Evolutionary conservation across 2,888 invertebrate species (phyloP), one percentile per base, ranked within the genome.

Genomic region (Dastarcus helophoroides): DNA sequence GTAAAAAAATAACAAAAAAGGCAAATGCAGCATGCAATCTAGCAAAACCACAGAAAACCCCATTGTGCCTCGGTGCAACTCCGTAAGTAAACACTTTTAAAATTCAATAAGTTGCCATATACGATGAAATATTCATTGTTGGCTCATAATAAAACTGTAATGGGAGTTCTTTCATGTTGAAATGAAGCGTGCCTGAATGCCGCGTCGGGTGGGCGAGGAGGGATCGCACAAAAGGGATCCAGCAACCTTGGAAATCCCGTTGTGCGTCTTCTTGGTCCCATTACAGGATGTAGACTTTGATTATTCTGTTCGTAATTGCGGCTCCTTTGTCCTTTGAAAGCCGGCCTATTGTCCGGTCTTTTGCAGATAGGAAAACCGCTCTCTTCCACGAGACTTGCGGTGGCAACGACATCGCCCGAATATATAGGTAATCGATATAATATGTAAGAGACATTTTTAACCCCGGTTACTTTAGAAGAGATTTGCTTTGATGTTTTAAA

Each of bases 251-350:
- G 40, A 47, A 48, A 44, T 49, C 46, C 47, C 38, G 42, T 38
- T 43, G 47, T 44, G 41, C 21, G 36, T 30, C 43, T 38, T 44
- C 48, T 50, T 49, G 41, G 48, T 48, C 50, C 53, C 51, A 54
- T 54, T 53, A 53, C 54, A 50, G 54, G 53, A 54, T 51, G 53
- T 52, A 53, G 54, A 51, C 54, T 57, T 55, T 56, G 56, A 57
- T 56, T 56, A 56, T 57, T 53, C 52, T 47, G 38, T 44, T 44
- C 50, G 57, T 57, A 56, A 57, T 57, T 55, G 57, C 54, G 51
- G 52, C 47, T 41, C 51, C 54, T 55, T 54, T 56, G 55, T 55
- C 53, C 54, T 51, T 52, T 54, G 51, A 55, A 48, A 47, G 42
- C 45, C 38, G 44, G 43, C 46, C 54, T 47, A 56, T 56, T 56